Conservation (phyloP, 2,113 vertebrate species). For the Amblyopsis rosae region DNA sequence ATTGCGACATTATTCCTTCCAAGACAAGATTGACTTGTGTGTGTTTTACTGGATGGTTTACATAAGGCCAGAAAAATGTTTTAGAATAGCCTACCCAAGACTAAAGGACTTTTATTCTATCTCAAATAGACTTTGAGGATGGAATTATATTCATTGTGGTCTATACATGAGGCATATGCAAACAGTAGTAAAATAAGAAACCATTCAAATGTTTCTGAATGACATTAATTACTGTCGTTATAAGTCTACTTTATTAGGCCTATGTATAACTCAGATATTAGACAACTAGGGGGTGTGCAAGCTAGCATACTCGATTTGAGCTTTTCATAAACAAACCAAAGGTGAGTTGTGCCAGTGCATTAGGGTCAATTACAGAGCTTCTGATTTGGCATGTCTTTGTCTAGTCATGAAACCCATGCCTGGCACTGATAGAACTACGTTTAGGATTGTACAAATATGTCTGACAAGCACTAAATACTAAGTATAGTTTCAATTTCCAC, state of each 20-base stretch:
- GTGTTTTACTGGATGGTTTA: not conserved
- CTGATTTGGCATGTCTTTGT: too few species aligned
- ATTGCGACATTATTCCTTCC: not conserved
- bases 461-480: not conserved
- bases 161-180: not conserved
- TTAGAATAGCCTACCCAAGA: not conserved
- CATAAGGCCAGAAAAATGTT: not conserved
- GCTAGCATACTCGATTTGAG: too few species aligned
- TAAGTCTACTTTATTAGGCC: too few species aligned
- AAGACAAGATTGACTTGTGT: not conserved
- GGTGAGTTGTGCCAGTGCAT: too few species aligned
- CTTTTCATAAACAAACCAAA: too few species aligned
- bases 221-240: too few species aligned
- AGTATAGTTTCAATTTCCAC: not conserved
- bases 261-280: not conserved
- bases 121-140: not conserved
- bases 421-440: not conserved
- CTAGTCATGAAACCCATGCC: not conserved
- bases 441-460: not conserved
- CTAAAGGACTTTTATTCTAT: constrained; percentile 42
- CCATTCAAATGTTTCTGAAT: too few species aligned
- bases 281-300: not conserved
- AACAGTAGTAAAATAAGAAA: too few species aligned
- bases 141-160: not conserved
- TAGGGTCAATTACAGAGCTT: too few species aligned